Conservation (phyloP, 2,888 invertebrate genomes). For the Iphiclides podalirius region DNA sequence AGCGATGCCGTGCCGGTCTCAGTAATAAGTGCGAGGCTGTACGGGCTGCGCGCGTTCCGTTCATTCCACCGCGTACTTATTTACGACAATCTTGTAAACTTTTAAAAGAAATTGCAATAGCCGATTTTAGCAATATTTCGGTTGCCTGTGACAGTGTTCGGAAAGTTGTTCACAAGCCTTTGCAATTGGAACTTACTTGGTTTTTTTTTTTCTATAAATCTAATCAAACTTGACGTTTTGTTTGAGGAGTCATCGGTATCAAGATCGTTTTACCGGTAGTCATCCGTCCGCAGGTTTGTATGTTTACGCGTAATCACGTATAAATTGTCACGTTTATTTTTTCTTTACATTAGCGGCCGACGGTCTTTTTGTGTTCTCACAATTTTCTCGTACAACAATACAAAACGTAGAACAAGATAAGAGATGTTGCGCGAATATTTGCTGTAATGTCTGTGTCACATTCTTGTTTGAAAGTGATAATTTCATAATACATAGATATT, state of each 20-base stretch:
- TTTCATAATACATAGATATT: no score
- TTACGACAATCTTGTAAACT: slow-evolving; percentile 61
- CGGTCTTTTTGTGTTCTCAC: slow-evolving; percentile 19
- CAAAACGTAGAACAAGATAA: no score
- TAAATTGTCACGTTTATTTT: slow-evolving; percentile 11
- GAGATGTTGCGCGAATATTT: no score
- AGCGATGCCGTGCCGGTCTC: slow-evolving; percentile 36
- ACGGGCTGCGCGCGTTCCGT: slow-evolving; percentile 60
- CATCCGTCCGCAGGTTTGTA: slow-evolving; percentile 63
- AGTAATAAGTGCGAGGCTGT: slow-evolving; percentile 62
- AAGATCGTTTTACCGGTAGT: slow-evolving; percentile 48
- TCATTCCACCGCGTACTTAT: slow-evolving; percentile 56
- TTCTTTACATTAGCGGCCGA: slow-evolving; percentile 13
- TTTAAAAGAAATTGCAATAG: slow-evolving; percentile 38
- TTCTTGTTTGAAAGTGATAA: no score
- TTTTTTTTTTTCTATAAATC: slow-evolving; percentile 22
- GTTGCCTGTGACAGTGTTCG: slow-evolving; percentile 44
- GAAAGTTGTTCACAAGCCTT: slow-evolving; percentile 29
- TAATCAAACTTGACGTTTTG: slow-evolving; percentile 13
- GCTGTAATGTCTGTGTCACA: no score
- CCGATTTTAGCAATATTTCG: slow-evolving; percentile 25
- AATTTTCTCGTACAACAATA: slow-evolving; percentile 9
- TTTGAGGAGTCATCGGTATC: slow-evolving; percentile 31
- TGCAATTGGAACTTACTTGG: slow-evolving; percentile 30
- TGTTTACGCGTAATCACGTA: slow-evolving; percentile 31